A percentile compares a stretch with the other conserved stretches of the same genome.
These are phyloP conservation scores for Illadopsis cleaveri DNA, from an alignment of 2,113 vertebrate species.

Conservation along the genomic window DNA sequence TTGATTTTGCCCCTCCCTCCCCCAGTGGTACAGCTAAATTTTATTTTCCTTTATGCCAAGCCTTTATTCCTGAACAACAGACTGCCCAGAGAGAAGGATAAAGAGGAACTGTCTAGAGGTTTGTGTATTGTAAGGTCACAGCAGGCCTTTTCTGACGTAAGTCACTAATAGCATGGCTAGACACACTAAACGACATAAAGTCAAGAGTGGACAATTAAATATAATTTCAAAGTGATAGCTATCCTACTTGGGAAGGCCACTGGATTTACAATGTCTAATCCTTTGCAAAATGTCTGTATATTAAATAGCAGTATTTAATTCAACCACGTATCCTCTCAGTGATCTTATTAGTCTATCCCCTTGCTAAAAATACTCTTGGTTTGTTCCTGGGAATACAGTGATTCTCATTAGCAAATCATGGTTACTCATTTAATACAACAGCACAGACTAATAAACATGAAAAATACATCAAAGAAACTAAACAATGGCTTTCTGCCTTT, in stretches of 20 bases:
- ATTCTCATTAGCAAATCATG: background rate
- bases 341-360: background rate
- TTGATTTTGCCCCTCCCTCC: background rate
- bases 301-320: background rate
- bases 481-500: background rate
- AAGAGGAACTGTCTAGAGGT: background rate
- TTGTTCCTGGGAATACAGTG: background rate
- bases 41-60: background rate
- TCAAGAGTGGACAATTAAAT: conserved; percentile 14
- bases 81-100: background rate
- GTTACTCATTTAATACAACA: background rate
- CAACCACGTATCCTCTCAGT: background rate
- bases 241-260: background rate
- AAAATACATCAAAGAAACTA: conserved; percentile 12
- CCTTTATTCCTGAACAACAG: background rate
- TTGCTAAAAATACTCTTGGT: conserved; percentile 4
- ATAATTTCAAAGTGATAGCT: conserved; percentile 4
- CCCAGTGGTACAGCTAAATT: background rate
- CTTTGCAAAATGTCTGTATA: background rate
- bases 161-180: conserved; percentile 11
- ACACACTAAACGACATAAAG: background rate
- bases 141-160: background rate
- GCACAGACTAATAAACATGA: background rate
- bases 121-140: background rate
- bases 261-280: background rate